These are phyloP conservation scores for Hydrochoerus hydrochaeris DNA, from an alignment of 2,113 vertebrate species.

Conservation along the genomic window DNA sequence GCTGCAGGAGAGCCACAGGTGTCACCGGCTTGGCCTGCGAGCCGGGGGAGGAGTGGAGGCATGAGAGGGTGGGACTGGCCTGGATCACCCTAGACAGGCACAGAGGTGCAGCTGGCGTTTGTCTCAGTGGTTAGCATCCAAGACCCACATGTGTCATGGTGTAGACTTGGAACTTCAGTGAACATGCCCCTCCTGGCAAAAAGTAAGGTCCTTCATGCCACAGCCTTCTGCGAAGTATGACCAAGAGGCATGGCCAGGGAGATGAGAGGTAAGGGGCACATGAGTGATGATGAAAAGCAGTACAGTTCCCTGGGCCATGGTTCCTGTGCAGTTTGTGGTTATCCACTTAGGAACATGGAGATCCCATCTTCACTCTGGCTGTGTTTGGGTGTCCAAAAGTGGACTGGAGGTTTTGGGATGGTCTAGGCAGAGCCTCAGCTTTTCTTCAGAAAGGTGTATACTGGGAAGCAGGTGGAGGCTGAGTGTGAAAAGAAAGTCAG, in stretches of 20 bases:
- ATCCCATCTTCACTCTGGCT: neutral
- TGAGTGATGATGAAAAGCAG: neutral
- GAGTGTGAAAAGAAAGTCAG: neutral
- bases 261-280: too few species aligned
- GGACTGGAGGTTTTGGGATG: neutral
- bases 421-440: neutral
- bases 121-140: too few species aligned
- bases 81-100: too few species aligned
- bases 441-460: neutral
- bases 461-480: neutral
- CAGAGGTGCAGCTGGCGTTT: neutral
- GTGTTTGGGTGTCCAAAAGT: neutral
- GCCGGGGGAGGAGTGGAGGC: neutral
- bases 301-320: fast-evolving
- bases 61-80: neutral
- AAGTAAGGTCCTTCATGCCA: neutral
- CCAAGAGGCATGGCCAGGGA: neutral
- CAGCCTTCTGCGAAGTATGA: neutral
- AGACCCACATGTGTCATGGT: too few species aligned
- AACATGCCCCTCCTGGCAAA: neutral
- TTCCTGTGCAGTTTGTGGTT: neutral
- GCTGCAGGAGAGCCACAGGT: constrained; percentile 89
- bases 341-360: neutral
- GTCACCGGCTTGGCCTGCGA: fast-evolving
- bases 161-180: too few species aligned